phyloP scores from a whole-genome alignment of 1,140 invertebrate genomes.

The Listronotus oregonensis region DNA sequence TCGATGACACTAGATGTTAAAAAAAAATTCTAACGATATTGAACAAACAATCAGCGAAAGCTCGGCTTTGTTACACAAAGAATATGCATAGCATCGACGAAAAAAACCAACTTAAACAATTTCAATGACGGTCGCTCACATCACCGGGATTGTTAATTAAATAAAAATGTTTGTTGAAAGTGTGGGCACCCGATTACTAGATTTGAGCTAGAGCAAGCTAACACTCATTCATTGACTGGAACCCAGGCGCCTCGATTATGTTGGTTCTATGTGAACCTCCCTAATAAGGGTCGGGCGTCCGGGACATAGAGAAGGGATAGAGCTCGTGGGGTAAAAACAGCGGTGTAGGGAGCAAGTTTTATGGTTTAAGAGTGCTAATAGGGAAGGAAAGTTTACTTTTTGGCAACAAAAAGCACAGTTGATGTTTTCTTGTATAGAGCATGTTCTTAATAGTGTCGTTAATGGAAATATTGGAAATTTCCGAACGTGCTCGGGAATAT shows the following conservation, averaged over 20 bases:
- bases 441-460: no score
- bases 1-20: background rate
- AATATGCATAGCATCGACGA: background rate
- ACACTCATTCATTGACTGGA: conserved; percentile 26
- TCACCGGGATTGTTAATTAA: conserved; percentile 17
- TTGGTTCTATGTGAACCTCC: conserved; percentile 20
- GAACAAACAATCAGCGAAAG: conserved; percentile 4
- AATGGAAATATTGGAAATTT: no score
- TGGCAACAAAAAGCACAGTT: no score
- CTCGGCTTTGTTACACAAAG: background rate
- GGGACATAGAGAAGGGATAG: conserved; percentile 16
- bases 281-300: conserved; percentile 25
- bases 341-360: conserved; percentile 17
- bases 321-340: conserved; percentile 20
- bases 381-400: no score
- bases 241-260: conserved; percentile 11
- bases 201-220: conserved; percentile 27
- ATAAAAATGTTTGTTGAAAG: conserved; percentile 18
- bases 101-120: conserved; percentile 15
- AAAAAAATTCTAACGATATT: background rate
- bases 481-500: no score
- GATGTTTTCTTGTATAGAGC: no score
- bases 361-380: conserved; percentile 12
- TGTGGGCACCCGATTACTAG: conserved; percentile 24
- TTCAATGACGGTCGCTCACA: conserved; percentile 10